phyloP scores from a whole-genome alignment of 1,140 invertebrate species.

The Choristoneura fumiferana region DNA sequence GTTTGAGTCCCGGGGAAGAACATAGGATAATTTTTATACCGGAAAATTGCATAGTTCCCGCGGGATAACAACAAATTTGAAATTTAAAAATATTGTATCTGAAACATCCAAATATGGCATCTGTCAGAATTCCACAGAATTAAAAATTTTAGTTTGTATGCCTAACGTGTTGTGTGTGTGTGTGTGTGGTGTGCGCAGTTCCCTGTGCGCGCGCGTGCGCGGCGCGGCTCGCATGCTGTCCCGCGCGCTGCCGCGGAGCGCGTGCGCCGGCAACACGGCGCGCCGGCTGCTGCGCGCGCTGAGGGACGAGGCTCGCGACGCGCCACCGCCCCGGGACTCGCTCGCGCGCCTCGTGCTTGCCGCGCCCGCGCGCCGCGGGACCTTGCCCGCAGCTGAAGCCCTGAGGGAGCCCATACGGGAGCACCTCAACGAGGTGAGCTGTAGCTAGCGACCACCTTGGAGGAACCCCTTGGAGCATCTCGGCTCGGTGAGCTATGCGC shows the following conservation, averaged over 20 bases:
- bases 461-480: not conserved
- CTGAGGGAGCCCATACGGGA: constrained; percentile 47
- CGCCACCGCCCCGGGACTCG: constrained; percentile 47
- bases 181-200: constrained; percentile 27
- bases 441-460: not conserved
- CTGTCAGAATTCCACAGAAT: no score
- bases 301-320: constrained; percentile 49
- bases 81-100: no score
- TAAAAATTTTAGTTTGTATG: no score
- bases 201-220: constrained; percentile 39
- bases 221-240: constrained; percentile 36
- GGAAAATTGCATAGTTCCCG: no score
- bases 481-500: not conserved
- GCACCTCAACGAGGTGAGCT: constrained; percentile 55
- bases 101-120: no score
- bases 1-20: no score
- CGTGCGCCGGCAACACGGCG: constrained; percentile 51
- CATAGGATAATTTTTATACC: no score
- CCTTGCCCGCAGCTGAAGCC: constrained; percentile 35
- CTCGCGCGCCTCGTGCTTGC: constrained; percentile 55
- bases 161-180: not conserved
- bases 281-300: constrained; percentile 54
- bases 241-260: constrained; percentile 42
- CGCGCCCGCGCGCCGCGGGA: constrained; percentile 39
- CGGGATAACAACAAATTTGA: no score